Conservation (phyloP, 2,113 vertebrate genomes). For the Dolichallabes microphthalmus region DNA sequence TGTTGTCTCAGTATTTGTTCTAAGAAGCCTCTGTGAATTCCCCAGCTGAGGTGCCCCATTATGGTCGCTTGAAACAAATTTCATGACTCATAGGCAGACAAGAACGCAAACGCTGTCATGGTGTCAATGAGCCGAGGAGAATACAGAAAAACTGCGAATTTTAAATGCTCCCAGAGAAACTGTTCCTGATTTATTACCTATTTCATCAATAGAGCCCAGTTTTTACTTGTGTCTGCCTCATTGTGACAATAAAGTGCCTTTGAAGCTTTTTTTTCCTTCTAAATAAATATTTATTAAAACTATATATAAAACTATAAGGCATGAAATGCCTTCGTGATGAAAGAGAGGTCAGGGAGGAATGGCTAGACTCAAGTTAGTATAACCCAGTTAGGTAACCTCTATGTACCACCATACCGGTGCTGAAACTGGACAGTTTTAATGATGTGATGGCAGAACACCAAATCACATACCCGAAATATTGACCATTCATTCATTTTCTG, state of each 20-base stretch:
- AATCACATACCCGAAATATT: neutral
- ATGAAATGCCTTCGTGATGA: too few species aligned
- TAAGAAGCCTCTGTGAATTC: slow-evolving; percentile 20
- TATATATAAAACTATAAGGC: too few species aligned
- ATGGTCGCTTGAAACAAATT: neutral
- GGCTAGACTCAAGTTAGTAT: too few species aligned
- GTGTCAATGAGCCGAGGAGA: neutral
- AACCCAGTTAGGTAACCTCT: neutral
- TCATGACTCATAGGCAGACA: neutral
- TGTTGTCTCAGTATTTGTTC: slow-evolving; percentile 10
- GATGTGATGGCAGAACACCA: too few species aligned
- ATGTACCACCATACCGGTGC: neutral
- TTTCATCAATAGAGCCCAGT: neutral
- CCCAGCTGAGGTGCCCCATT: slow-evolving; percentile 11
- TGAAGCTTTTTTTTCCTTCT: too few species aligned
- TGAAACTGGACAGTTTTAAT: neutral
- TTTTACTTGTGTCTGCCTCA: neutral
- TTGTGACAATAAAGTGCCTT: too few species aligned
- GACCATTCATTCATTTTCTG: too few species aligned
- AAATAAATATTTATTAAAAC: too few species aligned
- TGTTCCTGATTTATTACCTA: neutral
- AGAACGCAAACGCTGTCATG: neutral
- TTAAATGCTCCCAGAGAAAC: neutral
- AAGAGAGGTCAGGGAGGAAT: too few species aligned
- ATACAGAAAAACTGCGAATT: neutral